Percentiles rank a stretch among this genome's conserved stretches.
These are phyloP conservation scores for Nesoenas mayeri DNA, from an alignment of 2,113 vertebrate species.

Conservation along the genomic window DNA sequence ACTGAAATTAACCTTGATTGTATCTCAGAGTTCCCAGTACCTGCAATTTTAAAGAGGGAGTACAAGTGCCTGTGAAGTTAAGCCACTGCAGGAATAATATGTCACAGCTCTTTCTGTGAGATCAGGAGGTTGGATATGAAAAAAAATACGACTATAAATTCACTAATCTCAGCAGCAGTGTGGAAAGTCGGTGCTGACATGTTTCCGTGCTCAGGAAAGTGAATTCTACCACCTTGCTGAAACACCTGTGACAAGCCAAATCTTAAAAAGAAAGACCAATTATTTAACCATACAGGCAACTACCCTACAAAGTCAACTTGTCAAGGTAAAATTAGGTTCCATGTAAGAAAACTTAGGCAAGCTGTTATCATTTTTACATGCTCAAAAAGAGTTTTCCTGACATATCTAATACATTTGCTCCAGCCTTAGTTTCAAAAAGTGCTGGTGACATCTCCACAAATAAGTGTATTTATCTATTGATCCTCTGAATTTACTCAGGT, in stretches of 20 bases:
- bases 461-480: neutral
- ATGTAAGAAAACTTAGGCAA: neutral
- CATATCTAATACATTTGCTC: neutral
- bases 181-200: neutral
- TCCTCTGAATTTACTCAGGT: neutral
- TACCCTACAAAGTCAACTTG: neutral
- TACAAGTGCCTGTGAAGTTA: neutral
- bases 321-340: neutral
- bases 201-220: neutral
- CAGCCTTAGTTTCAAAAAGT: neutral
- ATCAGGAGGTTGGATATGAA: neutral
- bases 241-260: neutral
- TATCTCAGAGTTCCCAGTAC: neutral
- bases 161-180: neutral
- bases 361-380: neutral
- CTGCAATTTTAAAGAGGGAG: neutral
- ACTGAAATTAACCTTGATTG: constrained; percentile 7
- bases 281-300: neutral
- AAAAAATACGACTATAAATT: neutral
- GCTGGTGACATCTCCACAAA: neutral
- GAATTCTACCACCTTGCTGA: neutral
- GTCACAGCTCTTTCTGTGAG: neutral
- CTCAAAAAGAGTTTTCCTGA: neutral
- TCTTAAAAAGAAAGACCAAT: neutral
- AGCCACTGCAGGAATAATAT: neutral